A percentile compares a stretch with the other conserved stretches of the same genome.
Conservation (phyloP, 2,113 vertebrate species). For the Colossoma macropomum region DNA sequence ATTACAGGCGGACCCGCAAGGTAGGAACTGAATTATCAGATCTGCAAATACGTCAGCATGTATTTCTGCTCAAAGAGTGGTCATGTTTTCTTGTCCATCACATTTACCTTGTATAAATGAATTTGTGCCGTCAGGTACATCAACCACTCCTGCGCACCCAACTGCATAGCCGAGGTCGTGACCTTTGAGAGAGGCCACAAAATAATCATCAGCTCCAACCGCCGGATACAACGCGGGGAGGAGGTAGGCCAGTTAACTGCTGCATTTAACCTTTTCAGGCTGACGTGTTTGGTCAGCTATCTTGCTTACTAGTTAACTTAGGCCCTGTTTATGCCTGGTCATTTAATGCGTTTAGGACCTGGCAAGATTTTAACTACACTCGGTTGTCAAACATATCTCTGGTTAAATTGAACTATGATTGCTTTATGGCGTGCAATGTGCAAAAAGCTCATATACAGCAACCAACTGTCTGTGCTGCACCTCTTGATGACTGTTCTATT, state of each 20-base stretch:
- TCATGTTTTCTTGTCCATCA: neutral
- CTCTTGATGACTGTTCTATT: no score
- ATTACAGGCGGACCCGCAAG: conserved; percentile 96
- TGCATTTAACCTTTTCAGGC: fast-evolving
- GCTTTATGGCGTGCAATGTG: no score
- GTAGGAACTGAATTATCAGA: conserved; percentile 59
- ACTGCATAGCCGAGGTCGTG: conserved; percentile 96
- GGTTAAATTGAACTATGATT: no score
- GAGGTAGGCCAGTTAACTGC: conserved; percentile 78
- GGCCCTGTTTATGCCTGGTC: no score
- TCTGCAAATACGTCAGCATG: no score
- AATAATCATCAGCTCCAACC: conserved; percentile 97
- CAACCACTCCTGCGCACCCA: conserved; percentile 96
- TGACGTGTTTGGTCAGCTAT: no score
- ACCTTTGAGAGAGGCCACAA: conserved; percentile 95
- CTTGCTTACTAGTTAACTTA: no score
- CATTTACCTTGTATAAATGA: neutral
- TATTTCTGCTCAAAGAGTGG: neutral
- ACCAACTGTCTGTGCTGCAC: no score
- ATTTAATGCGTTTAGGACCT: no score
- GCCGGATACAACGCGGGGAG: conserved; percentile 96
- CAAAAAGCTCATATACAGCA: no score
- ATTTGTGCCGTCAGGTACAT: conserved; percentile 85
- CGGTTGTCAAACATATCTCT: no score
- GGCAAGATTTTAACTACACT: no score